Conservation (phyloP, 2,888 invertebrate species). For the Gymnocheta viridis region DNA sequence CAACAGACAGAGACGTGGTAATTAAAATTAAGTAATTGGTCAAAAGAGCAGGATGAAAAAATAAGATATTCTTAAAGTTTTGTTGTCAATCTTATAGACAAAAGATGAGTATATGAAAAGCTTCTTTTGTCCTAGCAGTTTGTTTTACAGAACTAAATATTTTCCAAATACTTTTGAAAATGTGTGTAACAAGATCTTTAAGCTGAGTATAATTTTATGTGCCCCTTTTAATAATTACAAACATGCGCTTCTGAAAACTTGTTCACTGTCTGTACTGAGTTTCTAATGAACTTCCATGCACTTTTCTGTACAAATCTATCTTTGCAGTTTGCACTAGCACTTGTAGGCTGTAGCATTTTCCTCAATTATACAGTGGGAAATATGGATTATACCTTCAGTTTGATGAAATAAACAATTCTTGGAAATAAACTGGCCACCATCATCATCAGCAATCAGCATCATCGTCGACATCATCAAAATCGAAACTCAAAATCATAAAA, state of each 20-base stretch:
- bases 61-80: too few species aligned
- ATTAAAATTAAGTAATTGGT: background rate
- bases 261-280: conserved; percentile 8
- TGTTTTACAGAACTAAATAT: too few species aligned
- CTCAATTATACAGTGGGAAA: conserved; percentile 70
- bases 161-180: too few species aligned
- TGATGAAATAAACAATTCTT: conserved; percentile 79
- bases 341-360: conserved; percentile 39
- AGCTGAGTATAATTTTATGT: too few species aligned
- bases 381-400: conserved; percentile 80
- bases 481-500: conserved; percentile 51
- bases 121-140: too few species aligned
- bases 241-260: background rate
- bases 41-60: too few species aligned
- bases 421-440: conserved; percentile 72
- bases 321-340: conserved; percentile 12
- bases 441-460: conserved; percentile 57
- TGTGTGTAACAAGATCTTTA: too few species aligned
- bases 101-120: too few species aligned
- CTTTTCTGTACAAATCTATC: background rate
- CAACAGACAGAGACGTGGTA: background rate
- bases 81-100: too few species aligned
- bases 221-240: background rate
- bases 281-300: conserved; percentile 49
- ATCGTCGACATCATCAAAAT: conserved; percentile 41